Base-by-base conservation (phyloP, 2,888 invertebrate species). In the Cheilosia urbana region DNA sequence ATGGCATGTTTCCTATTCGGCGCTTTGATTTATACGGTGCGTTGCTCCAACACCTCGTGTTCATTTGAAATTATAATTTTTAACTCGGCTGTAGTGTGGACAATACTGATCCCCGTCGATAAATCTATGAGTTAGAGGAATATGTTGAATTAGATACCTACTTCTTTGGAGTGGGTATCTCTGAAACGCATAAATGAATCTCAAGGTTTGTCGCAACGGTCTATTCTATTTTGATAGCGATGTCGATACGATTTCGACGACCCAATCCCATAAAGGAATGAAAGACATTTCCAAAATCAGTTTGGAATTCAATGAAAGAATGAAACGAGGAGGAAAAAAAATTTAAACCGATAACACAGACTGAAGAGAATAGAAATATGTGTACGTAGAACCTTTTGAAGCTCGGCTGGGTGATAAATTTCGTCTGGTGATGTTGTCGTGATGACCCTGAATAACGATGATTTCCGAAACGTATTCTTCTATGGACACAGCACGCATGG, bases 361-460 rank as follows among this genome's bases (percentile, higher is more conserved):
- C n/a, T 13, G 17, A 53, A 51, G 11, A 51, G 37, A 53, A 79
- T 65, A 73, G 66, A 66, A 79, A 45, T 5, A 63, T 17, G 51
- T 51, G 45, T 47, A 17, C 9, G 49, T 58, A 42, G 27, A 53
- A 60, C 45, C 34, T 24, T 47, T 51, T 55, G 24, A 19, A 79
- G 68, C 68, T 79, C 60, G 65, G 69, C 34, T 65, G 72, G 57
- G 57, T 51, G 63, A 79, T 84, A 73, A 79, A 79, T 84, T 75
- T 69, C 34, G 51, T 49, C 62, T 65, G 63, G n/a, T 71, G 75
- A 65, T 57, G 68, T 68, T n/a, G 60, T 69, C 80, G 49, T 45
- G 75, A 71, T 84, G 84, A 84, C 84, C 80, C 84, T 84, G 80
- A 84, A 80, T 60, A 75, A 69, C 71, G 65, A 79, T 79, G 47